These are phyloP conservation scores for Cebus imitator DNA, from an alignment of 2,113 vertebrate species.

Conservation along the genomic window DNA sequence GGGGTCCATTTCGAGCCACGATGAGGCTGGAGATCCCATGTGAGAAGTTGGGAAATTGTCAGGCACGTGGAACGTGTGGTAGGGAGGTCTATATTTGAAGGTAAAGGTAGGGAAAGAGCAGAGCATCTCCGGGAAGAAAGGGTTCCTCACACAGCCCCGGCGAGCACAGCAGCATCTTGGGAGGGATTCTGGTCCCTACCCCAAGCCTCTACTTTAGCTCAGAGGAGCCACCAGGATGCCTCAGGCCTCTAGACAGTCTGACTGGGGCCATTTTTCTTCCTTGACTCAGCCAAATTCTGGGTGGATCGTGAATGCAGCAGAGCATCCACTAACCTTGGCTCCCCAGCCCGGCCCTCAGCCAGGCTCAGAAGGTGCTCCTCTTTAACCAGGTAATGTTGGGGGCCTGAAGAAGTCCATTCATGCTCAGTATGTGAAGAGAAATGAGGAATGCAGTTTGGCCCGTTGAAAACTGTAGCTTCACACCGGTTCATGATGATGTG, in stretches of 20 bases:
- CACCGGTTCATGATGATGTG: neutral
- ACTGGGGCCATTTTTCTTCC: conserved; percentile 53
- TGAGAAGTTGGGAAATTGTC: too few relatives aligned
- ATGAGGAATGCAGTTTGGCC: neutral
- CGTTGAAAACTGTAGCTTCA: neutral
- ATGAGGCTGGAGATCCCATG: too few relatives aligned
- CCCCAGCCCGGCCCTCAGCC: neutral
- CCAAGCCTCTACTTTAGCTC: conserved; percentile 63
- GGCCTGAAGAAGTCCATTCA: neutral
- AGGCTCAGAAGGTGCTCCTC: neutral
- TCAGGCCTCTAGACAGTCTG: conserved; percentile 50
- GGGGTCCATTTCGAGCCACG: too few relatives aligned
- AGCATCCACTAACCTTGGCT: neutral
- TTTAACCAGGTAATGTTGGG: neutral
- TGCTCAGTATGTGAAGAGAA: neutral
- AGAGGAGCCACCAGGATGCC: conserved; percentile 41
- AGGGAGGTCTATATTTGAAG: conserved; percentile 37
- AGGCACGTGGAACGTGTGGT: neutral
- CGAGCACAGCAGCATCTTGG: conserved; percentile 11
- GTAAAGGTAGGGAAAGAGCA: conserved; percentile 69
- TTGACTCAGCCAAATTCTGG: conserved; percentile 6
- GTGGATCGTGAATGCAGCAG: neutral
- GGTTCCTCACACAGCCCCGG: conserved; percentile 62
- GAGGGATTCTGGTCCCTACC: conserved; percentile 61
- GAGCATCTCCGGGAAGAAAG: conserved; percentile 64